phyloP scores from a whole-genome alignment of 2,888 invertebrate genomes.

The Neoascia interrupta region DNA sequence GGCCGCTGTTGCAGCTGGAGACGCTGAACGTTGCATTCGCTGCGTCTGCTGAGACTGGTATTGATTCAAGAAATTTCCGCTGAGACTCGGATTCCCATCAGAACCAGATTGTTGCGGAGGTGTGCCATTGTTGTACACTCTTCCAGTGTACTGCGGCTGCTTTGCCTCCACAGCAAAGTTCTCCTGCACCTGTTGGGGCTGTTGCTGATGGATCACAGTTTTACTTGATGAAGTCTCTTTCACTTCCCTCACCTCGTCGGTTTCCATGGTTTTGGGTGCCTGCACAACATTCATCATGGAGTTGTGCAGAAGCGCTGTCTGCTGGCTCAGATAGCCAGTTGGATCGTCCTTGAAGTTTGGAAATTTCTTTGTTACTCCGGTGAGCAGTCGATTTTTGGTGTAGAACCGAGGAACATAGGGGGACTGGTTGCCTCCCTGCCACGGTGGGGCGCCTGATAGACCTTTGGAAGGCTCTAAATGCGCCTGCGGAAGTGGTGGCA shows the following conservation, averaged over 20 bases:
- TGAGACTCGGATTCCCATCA: constrained; percentile 29
- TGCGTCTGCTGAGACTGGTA: constrained; percentile 36
- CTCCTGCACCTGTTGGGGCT: constrained; percentile 4
- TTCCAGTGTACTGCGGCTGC: constrained; percentile 34
- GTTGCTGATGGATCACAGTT: constrained; percentile 65
- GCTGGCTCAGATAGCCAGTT: constrained; percentile 93
- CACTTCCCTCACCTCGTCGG: constrained; percentile 32
- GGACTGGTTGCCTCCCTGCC: constrained; percentile 42
- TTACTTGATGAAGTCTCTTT: constrained; percentile 48
- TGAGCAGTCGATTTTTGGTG: constrained; percentile 62
- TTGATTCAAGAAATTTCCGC: constrained; percentile 38
- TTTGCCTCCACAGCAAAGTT: constrained; percentile 42
- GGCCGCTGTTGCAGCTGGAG: constrained; percentile 39
- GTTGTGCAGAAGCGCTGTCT: constrained; percentile 91
- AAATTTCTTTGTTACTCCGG: constrained; percentile 75
- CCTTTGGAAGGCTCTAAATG: constrained; percentile 67
- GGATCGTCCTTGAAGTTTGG: constrained; percentile 96
- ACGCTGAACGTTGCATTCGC: constrained; percentile 13
- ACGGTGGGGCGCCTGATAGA: constrained; percentile 57
- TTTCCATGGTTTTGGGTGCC: constrained; percentile 68
- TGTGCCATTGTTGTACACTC: constrained; percentile 27
- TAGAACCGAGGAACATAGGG: constrained; percentile 38
- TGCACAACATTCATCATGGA: constrained; percentile 84
- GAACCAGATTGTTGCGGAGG: constrained; percentile 18
- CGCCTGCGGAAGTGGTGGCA: constrained; percentile 72